phyloP scores from a whole-genome alignment of 2,113 vertebrate genomes.

The Mesocricetus auratus region DNA sequence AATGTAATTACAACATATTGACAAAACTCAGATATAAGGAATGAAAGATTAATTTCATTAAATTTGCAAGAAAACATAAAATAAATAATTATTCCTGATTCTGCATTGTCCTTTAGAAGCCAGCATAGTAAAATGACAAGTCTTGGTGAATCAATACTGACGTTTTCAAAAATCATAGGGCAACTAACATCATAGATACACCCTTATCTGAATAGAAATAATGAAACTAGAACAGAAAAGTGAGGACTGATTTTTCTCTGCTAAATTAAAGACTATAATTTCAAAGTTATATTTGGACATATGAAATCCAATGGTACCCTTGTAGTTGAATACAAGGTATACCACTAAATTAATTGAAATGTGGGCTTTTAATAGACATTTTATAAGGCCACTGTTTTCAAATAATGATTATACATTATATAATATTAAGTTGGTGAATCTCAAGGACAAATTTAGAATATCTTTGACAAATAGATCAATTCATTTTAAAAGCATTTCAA shows the following conservation, averaged over 20 bases:
- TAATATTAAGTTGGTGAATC: constrained; percentile 33
- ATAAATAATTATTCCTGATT: background rate
- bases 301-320: background rate
- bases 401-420: background rate
- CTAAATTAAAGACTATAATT: background rate
- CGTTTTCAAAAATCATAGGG: too few species aligned
- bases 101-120: background rate
- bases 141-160: background rate
- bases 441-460: constrained; percentile 43
- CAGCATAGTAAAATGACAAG: background rate
- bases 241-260: background rate
- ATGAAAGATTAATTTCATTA: background rate
- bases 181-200: background rate
- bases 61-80: background rate
- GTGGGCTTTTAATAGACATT: background rate
- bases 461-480: constrained; percentile 11
- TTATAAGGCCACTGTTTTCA: constrained; percentile 1
- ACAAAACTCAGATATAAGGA: background rate
- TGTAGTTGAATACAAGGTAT: background rate
- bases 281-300: background rate
- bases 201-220: background rate
- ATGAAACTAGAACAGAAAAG: background rate
- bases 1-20: background rate
- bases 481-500: background rate
- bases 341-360: constrained; percentile 39